A percentile compares a stretch with the other conserved stretches of the same genome.
Conservation (phyloP, 2,797 vertebrate genomes). For the Sebastes hubbsi region DNA sequence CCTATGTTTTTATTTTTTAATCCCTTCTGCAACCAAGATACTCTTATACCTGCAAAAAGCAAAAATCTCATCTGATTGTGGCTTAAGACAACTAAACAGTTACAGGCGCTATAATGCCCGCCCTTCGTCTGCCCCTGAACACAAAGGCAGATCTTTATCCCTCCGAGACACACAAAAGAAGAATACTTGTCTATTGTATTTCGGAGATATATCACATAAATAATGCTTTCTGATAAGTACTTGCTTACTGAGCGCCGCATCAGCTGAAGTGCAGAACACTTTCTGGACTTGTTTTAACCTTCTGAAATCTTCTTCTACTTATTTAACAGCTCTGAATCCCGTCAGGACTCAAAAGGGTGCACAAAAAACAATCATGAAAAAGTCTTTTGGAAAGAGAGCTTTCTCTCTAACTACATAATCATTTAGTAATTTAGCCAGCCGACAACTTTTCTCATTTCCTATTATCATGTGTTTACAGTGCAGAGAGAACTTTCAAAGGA, state of each 20-base stretch:
- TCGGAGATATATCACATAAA: slow-evolving; percentile 32
- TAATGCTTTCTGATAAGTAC: slow-evolving; percentile 52
- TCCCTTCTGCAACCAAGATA: not conserved
- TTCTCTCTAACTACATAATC: not conserved
- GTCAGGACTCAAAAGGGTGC: not conserved
- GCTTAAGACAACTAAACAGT: not conserved
- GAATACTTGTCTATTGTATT: slow-evolving; percentile 14
- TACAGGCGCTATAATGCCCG: slow-evolving; percentile 18
- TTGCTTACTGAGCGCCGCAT: slow-evolving; percentile 18
- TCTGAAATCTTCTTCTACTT: not conserved
- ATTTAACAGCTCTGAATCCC: not conserved
- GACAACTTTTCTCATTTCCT: not conserved
- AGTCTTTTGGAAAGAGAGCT: not conserved
- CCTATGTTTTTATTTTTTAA: slow-evolving; percentile 1
- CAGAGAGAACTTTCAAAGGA: slow-evolving; percentile 20
- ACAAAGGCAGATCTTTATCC: slow-evolving; percentile 53
- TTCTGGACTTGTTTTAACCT: slow-evolving; percentile 30
- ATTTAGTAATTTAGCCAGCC: not conserved
- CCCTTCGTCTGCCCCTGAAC: slow-evolving; percentile 54
- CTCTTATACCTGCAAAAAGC: not conserved
- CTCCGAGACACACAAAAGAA: slow-evolving; percentile 30
- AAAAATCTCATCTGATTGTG: slow-evolving; percentile 2
- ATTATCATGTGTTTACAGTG: slow-evolving; percentile 1
- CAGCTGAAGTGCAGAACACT: slow-evolving; percentile 6
- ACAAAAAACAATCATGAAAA: not conserved